Conservation (phyloP, 2,797 vertebrate genomes). For the Helostoma temminkii region DNA sequence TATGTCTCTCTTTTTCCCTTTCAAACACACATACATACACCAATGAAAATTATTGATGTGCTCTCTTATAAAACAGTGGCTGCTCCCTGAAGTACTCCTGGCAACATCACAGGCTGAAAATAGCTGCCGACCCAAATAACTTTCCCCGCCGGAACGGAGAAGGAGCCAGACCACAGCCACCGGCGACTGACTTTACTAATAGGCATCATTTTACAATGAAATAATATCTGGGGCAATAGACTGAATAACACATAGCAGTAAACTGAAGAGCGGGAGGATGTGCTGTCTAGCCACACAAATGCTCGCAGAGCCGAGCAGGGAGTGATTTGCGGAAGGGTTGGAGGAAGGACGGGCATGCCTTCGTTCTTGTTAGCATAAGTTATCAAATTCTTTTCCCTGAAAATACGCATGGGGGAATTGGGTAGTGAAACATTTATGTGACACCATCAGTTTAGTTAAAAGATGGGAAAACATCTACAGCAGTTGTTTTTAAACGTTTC, state of each 20-base stretch:
- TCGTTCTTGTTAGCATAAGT: conserved; percentile 62
- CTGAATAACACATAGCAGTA: conserved; percentile 62
- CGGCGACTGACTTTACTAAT: conserved; percentile 78
- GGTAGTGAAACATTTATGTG: conserved; percentile 71
- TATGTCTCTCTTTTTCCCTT: conserved; percentile 1
- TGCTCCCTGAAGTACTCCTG: conserved; percentile 85
- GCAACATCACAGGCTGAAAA: conserved; percentile 85
- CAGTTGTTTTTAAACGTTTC: conserved; percentile 41
- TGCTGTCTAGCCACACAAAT: conserved; percentile 40
- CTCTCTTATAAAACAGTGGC: conserved; percentile 85
- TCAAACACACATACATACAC: conserved; percentile 58
- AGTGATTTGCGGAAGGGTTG: conserved; percentile 35
- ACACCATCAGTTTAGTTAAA: conserved; percentile 62
- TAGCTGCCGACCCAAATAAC: conserved; percentile 87
- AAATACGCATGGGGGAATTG: conserved; percentile 43
- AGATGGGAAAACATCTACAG: conserved; percentile 47
- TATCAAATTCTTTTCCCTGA: conserved; percentile 54
- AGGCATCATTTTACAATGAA: conserved; percentile 79
- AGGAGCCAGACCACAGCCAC: conserved; percentile 81
- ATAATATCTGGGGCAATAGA: conserved; percentile 81
- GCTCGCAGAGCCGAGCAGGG: conserved; percentile 2
- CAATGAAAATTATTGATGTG: conserved; percentile 85
- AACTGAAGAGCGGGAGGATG: conserved; percentile 51
- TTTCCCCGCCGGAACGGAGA: conserved; percentile 77
- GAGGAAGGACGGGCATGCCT: conserved; percentile 36